Evolutionary conservation across 2,113 vertebrate genomes (phyloP), one percentile per base, ranked within the genome.

Genomic region (Poecilia latipinna): DNA sequence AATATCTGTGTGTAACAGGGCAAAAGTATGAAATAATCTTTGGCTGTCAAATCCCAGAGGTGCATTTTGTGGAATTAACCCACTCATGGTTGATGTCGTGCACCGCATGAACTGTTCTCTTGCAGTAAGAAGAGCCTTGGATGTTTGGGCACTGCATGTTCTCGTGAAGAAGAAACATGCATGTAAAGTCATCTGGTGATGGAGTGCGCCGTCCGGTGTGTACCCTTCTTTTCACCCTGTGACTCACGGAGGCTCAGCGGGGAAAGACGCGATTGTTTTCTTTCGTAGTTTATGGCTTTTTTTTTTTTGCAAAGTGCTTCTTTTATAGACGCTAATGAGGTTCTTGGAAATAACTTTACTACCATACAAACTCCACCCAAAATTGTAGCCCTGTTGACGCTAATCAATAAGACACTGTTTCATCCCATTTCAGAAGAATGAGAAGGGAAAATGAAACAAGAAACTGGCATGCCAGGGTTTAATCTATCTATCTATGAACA

Each of bases 1-100:
- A 74, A 87, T 84, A 84, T 71, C 80, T 82, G 80, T 64, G 70
- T 74, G 62, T 65, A 74, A 63, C 39, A 80, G 68, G 61, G 44
- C 44, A 48, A 74, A 44, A 12, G 54, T 32, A 31, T 65, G 68
- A 61, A 62, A 37, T 5, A 42, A 29, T 64, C 3, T 79, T 31
- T 73, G 33, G 69, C 68, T 33, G 75, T 69, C 39, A 72, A 77
- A 72, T 29, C 17, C 28, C 12, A 62, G 24, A 37, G 35, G 35
- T 37, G 2, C 35, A 10, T 37, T 64, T 65, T 80, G 75, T 86
- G 78, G 62, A 77, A 76, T 82, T 68, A 84, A 37, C 10, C 17
- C 65, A 79, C 68, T 81, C 79, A 3, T 44, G 42, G 42, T 44
- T 44, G 42, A 44, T 44, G 42, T 17, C 10, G 15, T 44, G 42